phyloP scores from a whole-genome alignment of 2,888 invertebrate species.

The Lottia scabra region DNA sequence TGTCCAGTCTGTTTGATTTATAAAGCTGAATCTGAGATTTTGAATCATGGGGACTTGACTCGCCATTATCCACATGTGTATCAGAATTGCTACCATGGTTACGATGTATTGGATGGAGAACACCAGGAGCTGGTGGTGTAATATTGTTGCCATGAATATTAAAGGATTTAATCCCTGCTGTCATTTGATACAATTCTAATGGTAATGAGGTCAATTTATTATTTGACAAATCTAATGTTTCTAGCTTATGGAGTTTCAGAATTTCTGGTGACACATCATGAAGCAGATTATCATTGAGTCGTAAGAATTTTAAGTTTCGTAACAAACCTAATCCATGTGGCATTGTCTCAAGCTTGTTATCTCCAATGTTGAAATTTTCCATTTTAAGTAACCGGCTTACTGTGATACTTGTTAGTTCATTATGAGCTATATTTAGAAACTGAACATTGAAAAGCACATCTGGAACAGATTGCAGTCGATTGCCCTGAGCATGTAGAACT shows the following conservation, averaged over 20 bases:
- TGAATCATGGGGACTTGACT: background rate
- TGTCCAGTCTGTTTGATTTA: background rate
- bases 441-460: conserved; percentile 46
- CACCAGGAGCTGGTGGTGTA: background rate
- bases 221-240: conserved; percentile 59
- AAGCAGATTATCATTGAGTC: conserved; percentile 57
- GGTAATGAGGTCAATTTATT: conserved; percentile 60
- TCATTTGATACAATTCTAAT: conserved; percentile 55
- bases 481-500: conserved; percentile 56
- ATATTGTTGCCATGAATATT: conserved; percentile 59
- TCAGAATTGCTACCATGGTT: background rate
- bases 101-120: background rate
- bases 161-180: conserved; percentile 56
- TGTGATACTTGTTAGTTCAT: conserved; percentile 57
- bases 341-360: conserved; percentile 58
- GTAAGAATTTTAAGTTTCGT: conserved; percentile 49
- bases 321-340: conserved; percentile 60
- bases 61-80: background rate
- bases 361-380: conserved; percentile 53
- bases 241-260: conserved; percentile 51
- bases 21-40: background rate
- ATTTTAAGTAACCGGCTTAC: conserved; percentile 54
- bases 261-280: conserved; percentile 60
- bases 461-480: conserved; percentile 51
- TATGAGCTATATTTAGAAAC: conserved; percentile 58